These are phyloP conservation scores for Zaprionus camerounensis DNA, from an alignment of 1,140 invertebrate species.

Conservation along the genomic window DNA sequence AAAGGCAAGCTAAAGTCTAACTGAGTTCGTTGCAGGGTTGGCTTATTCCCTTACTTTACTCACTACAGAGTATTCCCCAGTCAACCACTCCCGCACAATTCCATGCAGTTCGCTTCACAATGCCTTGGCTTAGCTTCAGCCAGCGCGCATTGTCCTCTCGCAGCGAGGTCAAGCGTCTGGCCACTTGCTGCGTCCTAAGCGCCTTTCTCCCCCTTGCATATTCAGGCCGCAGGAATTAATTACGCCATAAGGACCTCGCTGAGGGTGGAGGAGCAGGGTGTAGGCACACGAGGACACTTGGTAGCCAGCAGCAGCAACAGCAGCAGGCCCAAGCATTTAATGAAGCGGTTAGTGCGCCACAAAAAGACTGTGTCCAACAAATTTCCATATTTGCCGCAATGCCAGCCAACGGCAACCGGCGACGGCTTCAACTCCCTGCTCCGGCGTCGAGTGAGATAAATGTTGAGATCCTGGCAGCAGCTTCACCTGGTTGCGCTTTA, in stretches of 20 bases:
- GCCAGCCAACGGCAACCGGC: conserved; percentile 14
- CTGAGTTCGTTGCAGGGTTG: neutral
- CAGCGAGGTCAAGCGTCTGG: conserved; percentile 21
- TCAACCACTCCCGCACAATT: neutral
- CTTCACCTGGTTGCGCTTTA: conserved; percentile 5
- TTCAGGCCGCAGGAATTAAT: conserved; percentile 74
- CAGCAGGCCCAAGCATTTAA: conserved; percentile 63
- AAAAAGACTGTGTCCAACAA: conserved; percentile 17
- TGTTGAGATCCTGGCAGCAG: conserved; percentile 40
- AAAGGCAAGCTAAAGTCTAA: neutral
- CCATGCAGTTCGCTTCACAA: neutral
- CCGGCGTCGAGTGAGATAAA: conserved; percentile 71
- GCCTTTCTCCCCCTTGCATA: conserved; percentile 40
- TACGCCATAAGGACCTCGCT: conserved; percentile 55
- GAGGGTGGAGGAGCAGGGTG: neutral
- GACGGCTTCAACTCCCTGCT: neutral
- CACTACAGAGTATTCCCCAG: neutral
- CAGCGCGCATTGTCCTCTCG: neutral
- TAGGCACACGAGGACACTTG: conserved; percentile 50
- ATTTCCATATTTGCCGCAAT: conserved; percentile 29
- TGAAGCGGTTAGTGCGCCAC: conserved; percentile 60
- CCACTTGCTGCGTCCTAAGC: conserved; percentile 34
- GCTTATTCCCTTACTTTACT: neutral
- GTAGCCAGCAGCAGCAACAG: conserved; percentile 21
- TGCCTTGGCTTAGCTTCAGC: conserved; percentile 10